A percentile compares a stretch with the other conserved stretches of the same genome.
Evolutionary conservation across 2,888 invertebrate species (phyloP).

Genomic region (Hecatera dysodea): DNA sequence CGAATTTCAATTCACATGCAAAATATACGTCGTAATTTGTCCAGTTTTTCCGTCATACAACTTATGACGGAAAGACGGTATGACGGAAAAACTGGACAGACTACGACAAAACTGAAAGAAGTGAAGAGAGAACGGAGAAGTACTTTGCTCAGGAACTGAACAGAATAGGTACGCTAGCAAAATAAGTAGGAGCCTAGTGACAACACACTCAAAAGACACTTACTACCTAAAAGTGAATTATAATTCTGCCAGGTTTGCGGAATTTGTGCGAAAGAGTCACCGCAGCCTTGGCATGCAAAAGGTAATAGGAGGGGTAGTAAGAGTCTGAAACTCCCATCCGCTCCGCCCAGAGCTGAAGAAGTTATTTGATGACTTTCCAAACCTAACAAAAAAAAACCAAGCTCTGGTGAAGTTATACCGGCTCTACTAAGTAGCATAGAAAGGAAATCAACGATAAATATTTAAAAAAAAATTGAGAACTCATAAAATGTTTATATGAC

Average conservation of each 20-base stretch:
- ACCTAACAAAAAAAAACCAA: too few relatives aligned
- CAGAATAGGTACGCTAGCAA: neutral
- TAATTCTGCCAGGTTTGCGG: too few relatives aligned
- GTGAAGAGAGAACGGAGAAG: neutral
- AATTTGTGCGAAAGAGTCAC: too few relatives aligned
- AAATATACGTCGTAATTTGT: neutral
- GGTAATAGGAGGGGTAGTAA: too few relatives aligned
- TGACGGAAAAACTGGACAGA: neutral
- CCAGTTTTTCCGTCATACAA: neutral
- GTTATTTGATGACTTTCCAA: too few relatives aligned
- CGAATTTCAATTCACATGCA: neutral
- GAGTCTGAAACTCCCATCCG: too few relatives aligned
- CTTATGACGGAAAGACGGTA: too few relatives aligned
- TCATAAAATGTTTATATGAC: neutral
- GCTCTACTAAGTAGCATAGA: slow-evolving; percentile 10
- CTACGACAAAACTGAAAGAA: neutral
- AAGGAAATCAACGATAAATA: slow-evolving; percentile 11
- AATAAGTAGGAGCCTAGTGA: neutral
- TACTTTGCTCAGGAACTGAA: neutral
- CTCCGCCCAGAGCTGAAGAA: too few relatives aligned
- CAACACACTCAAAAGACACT: neutral
- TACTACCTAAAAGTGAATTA: neutral
- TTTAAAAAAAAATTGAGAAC: neutral
- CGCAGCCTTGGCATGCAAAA: too few relatives aligned
- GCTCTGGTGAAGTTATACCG: neutral